Evolutionary conservation across 2,888 invertebrate genomes (phyloP).

Genomic region (Sminthurinus aureus): DNA sequence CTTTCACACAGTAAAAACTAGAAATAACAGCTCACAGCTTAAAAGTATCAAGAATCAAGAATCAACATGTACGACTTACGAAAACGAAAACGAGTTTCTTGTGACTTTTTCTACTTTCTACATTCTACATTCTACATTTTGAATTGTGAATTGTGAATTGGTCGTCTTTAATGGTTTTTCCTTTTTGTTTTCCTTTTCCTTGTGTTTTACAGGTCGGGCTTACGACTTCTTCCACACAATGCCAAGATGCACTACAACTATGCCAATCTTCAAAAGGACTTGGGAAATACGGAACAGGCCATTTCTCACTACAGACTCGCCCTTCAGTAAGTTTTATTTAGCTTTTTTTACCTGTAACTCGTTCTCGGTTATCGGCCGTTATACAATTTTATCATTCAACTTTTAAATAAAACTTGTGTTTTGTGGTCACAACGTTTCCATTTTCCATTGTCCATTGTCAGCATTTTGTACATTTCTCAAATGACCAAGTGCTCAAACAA

Average conservation of each 20-base stretch:
- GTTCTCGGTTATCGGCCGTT: no score
- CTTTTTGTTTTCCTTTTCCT: not conserved
- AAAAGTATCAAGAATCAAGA: no score
- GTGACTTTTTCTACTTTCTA: not conserved
- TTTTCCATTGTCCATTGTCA: no score
- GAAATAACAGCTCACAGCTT: no score
- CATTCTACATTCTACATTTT: not conserved
- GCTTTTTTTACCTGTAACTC: no score
- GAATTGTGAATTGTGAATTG: not conserved
- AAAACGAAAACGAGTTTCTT: not conserved
- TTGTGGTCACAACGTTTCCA: no score
- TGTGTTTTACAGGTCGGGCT: conserved; percentile 72
- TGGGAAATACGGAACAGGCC: conserved; percentile 75
- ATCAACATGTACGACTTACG: no score
- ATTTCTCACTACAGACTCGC: conserved; percentile 81
- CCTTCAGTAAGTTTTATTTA: conserved; percentile 70
- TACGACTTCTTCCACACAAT: conserved; percentile 81
- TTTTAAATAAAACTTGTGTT: no score
- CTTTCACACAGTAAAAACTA: no score
- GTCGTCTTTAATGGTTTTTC: not conserved
- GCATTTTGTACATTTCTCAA: no score
- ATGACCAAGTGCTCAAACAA: no score
- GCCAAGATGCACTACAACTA: conserved; percentile 92
- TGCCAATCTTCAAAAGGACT: conserved; percentile 83
- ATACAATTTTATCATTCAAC: no score